Evolutionary conservation across 2,797 vertebrate species (phyloP).

Genomic region (Hippopotamyrus pictus): DNA sequence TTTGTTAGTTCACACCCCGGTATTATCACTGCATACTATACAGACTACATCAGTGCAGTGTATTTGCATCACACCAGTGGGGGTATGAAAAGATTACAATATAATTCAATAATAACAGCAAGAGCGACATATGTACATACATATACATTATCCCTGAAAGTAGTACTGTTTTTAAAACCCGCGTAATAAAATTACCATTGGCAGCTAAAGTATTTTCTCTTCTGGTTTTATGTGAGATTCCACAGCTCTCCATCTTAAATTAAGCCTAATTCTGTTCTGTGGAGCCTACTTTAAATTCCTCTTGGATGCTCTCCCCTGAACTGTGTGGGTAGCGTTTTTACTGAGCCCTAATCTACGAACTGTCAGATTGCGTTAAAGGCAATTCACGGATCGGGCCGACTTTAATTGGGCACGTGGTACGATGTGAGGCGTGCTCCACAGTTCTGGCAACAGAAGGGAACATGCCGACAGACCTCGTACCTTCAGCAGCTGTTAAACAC

Average conservation of each 20-base stretch:
- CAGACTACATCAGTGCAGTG: too few relatives aligned
- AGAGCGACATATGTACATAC: not conserved
- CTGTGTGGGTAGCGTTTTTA: slow-evolving; percentile 19
- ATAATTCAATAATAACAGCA: not conserved
- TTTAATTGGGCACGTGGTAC: not conserved
- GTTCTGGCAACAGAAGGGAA: not conserved
- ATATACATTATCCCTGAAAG: not conserved
- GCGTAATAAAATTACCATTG: slow-evolving; percentile 14
- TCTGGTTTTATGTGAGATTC: not conserved
- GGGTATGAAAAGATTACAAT: not conserved
- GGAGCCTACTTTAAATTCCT: slow-evolving; percentile 13
- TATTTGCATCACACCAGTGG: not conserved
- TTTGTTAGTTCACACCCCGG: not conserved
- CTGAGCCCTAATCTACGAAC: slow-evolving; percentile 14
- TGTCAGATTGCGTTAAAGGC: slow-evolving; percentile 17
- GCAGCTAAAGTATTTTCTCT: slow-evolving; percentile 3
- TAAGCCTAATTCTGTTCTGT: not conserved
- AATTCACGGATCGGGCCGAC: slow-evolving; percentile 7
- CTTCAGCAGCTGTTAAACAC: slow-evolving; percentile 14
- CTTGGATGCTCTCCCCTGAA: slow-evolving; percentile 4
- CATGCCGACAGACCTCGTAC: not conserved
- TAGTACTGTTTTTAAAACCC: not conserved
- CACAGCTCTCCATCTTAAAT: not conserved
- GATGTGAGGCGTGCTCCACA: not conserved
- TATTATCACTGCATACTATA: not conserved